phyloP scores from a whole-genome alignment of 2,797 vertebrate genomes.

The Coreius guichenoti region DNA sequence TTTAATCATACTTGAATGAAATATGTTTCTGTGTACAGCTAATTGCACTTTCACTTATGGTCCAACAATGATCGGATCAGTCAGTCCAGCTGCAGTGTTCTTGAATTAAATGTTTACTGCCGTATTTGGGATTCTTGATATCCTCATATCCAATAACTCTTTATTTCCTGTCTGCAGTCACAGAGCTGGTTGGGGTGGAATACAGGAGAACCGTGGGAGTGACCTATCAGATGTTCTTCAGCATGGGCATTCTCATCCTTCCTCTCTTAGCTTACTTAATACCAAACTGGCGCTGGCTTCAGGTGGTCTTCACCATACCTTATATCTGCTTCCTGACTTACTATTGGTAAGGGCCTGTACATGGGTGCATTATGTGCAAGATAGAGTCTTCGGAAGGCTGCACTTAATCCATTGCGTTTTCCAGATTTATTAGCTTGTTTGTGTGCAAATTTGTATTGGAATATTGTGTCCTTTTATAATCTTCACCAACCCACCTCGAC shows the following conservation, averaged over 20 bases:
- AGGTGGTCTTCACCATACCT: conserved; percentile 87
- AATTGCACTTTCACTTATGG: not conserved
- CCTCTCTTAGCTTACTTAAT: conserved; percentile 91
- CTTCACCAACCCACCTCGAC: not conserved
- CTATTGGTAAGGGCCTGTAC: conserved; percentile 85
- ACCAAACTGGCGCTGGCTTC: conserved; percentile 90
- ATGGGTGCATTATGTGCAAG: not conserved
- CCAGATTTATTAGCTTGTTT: not conserved
- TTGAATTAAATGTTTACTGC: not conserved
- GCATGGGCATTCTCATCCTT: conserved; percentile 89
- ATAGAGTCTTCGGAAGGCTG: not conserved
- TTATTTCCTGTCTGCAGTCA: conserved; percentile 78
- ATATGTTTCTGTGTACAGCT: not conserved
- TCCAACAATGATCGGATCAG: not conserved
- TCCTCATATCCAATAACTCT: not conserved
- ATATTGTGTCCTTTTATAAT: not conserved
- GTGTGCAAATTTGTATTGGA: not conserved
- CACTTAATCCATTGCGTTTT: not conserved
- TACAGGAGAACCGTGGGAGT: conserved; percentile 89
- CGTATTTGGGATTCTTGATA: not conserved
- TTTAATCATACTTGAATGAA: not conserved
- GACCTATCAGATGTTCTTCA: conserved; percentile 93
- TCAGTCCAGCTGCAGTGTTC: not conserved
- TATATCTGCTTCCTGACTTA: conserved; percentile 90
- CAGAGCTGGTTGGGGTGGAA: conserved; percentile 92